Percentiles rank a stretch among this genome's conserved stretches.
Conservation (phyloP, 37 sponge, comb jelly and placozoan species). For the Eunapius fragilis region DNA sequence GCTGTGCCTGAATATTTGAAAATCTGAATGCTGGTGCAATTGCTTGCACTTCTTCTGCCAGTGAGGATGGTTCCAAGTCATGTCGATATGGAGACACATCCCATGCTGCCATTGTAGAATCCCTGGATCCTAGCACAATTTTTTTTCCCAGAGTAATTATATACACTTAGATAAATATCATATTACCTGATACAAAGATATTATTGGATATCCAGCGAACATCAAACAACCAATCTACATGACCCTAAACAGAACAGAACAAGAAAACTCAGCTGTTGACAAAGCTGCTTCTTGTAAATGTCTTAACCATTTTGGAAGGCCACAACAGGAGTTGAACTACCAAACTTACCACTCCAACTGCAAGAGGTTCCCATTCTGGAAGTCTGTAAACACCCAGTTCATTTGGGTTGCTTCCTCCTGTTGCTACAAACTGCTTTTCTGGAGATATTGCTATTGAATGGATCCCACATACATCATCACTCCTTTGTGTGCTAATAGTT, state of each 20-base stretch:
- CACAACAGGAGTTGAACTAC: not conserved
- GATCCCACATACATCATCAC: constrained; percentile 60
- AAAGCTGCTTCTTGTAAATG: not conserved
- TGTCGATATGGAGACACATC: no score
- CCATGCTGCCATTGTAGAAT: constrained; percentile 83
- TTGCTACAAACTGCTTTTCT: constrained; percentile 33
- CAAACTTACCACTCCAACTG: constrained; percentile 70
- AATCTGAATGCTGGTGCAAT: constrained; percentile 52
- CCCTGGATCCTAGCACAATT: constrained; percentile 63
- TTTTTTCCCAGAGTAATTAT: not conserved
- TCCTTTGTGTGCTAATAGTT: not conserved
- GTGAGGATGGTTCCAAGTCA: not conserved
- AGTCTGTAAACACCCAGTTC: constrained; percentile 73
- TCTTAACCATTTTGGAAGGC: not conserved
- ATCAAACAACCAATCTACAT: constrained; percentile 92
- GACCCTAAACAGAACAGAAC: constrained; percentile 43
- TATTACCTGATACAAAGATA: constrained; percentile 75
- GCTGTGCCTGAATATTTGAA: constrained; percentile 12
- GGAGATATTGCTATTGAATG: constrained; percentile 61
- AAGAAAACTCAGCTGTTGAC: not conserved
- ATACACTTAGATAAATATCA: not conserved
- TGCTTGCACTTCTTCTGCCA: constrained; percentile 62
- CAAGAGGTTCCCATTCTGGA: constrained; percentile 60
- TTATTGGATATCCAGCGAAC: constrained; percentile 70
- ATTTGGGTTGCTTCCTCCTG: constrained; percentile 76